Conservation (phyloP, 2,113 vertebrate species). For the Pandion haliaetus region DNA sequence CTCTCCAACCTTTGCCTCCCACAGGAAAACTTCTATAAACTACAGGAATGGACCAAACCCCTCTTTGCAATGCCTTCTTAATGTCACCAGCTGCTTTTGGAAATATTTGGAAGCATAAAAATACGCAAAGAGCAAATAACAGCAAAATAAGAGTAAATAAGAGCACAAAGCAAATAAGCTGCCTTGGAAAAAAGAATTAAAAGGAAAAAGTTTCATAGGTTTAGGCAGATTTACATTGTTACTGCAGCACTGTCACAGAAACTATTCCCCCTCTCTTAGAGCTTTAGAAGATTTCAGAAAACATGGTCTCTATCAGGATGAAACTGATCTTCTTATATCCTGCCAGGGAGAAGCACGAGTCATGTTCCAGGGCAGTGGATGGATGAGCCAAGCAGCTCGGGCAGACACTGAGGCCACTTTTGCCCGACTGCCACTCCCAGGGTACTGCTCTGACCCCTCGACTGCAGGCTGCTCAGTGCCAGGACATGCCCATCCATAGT, state of each 20-base stretch:
- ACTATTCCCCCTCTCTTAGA: not conserved
- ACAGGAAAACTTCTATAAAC: not conserved
- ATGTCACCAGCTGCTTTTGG: not conserved
- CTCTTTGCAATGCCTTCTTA: not conserved
- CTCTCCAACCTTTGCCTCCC: not conserved
- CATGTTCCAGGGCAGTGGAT: fast-evolving
- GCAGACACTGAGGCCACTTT: not conserved
- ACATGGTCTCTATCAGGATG: not conserved
- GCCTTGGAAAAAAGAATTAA: not conserved
- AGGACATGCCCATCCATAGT: not conserved
- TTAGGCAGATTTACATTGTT: not conserved
- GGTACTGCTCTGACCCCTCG: fast-evolving
- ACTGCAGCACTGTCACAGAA: not conserved
- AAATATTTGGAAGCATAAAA: not conserved
- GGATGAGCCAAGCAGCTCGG: not conserved
- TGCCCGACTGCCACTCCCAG: fast-evolving
- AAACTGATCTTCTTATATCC: not conserved
- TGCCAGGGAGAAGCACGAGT: not conserved
- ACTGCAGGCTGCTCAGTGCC: not conserved
- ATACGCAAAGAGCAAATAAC: not conserved
- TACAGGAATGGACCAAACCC: not conserved
- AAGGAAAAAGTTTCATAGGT: not conserved
- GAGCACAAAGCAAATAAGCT: not conserved
- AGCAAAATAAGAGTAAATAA: not conserved
- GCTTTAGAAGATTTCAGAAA: not conserved